These are phyloP conservation scores for Scomber colias DNA, from an alignment of 2,113 vertebrate genomes.

Conservation along the genomic window DNA sequence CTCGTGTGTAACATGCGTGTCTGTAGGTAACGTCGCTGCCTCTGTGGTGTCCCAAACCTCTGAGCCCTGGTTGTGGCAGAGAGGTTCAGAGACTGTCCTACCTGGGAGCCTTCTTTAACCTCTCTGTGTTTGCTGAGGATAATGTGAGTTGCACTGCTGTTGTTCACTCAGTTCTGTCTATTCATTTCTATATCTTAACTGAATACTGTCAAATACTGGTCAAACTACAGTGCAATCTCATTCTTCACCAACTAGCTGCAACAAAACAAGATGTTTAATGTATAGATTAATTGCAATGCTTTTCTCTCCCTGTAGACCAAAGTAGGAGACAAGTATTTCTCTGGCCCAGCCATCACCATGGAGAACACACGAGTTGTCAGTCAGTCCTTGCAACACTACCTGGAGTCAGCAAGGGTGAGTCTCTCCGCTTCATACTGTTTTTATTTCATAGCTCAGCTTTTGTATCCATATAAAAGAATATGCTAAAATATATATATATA, in stretches of 20 bases:
- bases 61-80: slow-evolving; percentile 93
- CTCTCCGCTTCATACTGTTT: not conserved
- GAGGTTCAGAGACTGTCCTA: slow-evolving; percentile 97
- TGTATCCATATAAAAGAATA: not conserved
- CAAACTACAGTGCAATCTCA: no score
- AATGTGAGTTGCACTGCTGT: slow-evolving; percentile 87
- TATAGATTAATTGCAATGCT: not conserved
- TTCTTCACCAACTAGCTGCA: not conserved
- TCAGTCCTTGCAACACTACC: slow-evolving; percentile 96
- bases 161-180: not conserved
- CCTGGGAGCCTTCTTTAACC: slow-evolving; percentile 94
- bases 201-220: no score
- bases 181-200: not conserved
- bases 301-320: slow-evolving; percentile 84
- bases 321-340: slow-evolving; percentile 99
- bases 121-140: slow-evolving; percentile 98
- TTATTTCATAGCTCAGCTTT: not conserved
- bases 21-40: slow-evolving; percentile 91
- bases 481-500: not conserved
- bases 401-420: slow-evolving; percentile 95
- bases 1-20: slow-evolving; percentile 1
- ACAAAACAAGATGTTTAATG: not conserved
- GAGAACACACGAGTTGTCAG: slow-evolving; percentile 98
- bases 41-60: slow-evolving; percentile 93
- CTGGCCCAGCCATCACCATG: slow-evolving; percentile 96